phyloP scores from a whole-genome alignment of 2,888 invertebrate genomes.

The Trimorus sp. region DNA sequence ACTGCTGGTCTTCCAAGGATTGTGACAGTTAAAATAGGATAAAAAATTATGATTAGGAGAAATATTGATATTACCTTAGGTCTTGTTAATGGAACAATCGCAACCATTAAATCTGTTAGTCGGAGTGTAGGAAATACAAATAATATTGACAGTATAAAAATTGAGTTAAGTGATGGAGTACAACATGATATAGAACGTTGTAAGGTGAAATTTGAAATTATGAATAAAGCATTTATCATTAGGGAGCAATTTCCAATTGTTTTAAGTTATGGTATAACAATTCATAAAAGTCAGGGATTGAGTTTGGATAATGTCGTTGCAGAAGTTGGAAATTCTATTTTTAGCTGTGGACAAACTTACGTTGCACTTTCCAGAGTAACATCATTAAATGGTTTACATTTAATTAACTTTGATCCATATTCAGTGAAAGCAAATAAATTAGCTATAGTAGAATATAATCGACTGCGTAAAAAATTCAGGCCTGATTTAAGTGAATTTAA shows the following conservation, averaged over 20 bases:
- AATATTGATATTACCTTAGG: conserved; percentile 70
- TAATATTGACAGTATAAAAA: conserved; percentile 58
- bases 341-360: conserved; percentile 25
- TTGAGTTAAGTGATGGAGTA: conserved; percentile 50
- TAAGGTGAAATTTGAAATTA: conserved; percentile 67
- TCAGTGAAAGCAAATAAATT: conserved; percentile 7
- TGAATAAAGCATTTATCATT: conserved; percentile 27
- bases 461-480: conserved; percentile 13
- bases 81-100: conserved; percentile 69
- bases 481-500: conserved; percentile 17
- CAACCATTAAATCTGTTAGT: conserved; percentile 61
- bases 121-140: conserved; percentile 69
- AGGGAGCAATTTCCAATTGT: conserved; percentile 3
- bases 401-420: conserved; percentile 25
- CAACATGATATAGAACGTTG: conserved; percentile 59
- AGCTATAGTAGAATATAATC: conserved; percentile 26
- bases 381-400: conserved; percentile 8
- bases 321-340: conserved; percentile 22
- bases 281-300: conserved; percentile 15
- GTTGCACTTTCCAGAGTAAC: conserved; percentile 21
- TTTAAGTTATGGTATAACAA: conserved; percentile 9
- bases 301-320: conserved; percentile 19
- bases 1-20: conserved; percentile 69
- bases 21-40: conserved; percentile 48
- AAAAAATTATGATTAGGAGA: conserved; percentile 68